Conservation (phyloP, 2,888 invertebrate genomes). For the Meliscaeva auricollis region DNA sequence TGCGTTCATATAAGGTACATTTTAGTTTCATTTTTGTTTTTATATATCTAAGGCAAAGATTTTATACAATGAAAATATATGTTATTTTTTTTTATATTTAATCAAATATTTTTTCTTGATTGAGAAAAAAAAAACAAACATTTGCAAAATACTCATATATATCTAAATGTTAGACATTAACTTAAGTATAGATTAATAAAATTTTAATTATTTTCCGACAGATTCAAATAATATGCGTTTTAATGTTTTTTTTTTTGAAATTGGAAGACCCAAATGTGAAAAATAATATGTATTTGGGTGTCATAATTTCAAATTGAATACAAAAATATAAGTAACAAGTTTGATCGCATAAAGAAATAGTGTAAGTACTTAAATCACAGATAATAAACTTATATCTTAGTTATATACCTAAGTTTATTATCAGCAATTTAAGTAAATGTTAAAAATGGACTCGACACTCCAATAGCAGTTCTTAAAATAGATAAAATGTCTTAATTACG, state of each 20-base stretch:
- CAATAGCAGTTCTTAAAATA: too few species aligned
- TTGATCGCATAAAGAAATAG: too few species aligned
- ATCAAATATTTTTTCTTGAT: neutral
- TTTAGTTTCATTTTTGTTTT: conserved; percentile 47
- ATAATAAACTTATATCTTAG: too few species aligned
- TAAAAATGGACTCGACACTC: too few species aligned
- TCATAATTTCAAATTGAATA: conserved; percentile 1
- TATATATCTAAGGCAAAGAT: conserved; percentile 53
- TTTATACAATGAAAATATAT: conserved; percentile 51
- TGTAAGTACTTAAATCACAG: too few species aligned
- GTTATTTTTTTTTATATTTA: conserved; percentile 18
- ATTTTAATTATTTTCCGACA: conserved; percentile 50
- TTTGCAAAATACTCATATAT: conserved; percentile 16
- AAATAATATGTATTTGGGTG: neutral
- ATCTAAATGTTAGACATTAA: conserved; percentile 38
- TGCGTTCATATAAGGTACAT: conserved; percentile 65
- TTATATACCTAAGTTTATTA: too few species aligned
- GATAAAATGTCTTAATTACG: too few species aligned
- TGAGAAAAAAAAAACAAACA: conserved; percentile 31
- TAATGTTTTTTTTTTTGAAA: conserved; percentile 4
- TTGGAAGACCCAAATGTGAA: neutral
- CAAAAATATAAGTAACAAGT: too few species aligned
- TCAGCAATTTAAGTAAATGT: too few species aligned
- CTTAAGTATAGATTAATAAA: neutral
- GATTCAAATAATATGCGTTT: neutral